These are phyloP conservation scores for Etheostoma cragini DNA, from an alignment of 2,113 vertebrate species.

Conservation along the genomic window DNA sequence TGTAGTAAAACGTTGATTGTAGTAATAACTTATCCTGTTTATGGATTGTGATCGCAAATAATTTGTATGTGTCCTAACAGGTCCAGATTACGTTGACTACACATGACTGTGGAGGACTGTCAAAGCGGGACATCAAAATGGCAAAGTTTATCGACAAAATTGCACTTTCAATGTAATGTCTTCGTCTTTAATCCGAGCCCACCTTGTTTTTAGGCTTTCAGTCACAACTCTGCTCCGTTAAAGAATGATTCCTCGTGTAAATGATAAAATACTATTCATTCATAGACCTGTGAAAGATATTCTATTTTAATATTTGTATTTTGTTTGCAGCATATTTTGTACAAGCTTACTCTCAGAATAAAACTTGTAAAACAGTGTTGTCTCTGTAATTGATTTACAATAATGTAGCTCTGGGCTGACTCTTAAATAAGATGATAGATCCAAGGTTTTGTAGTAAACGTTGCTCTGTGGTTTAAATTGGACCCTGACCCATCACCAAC, in stretches of 20 bases:
- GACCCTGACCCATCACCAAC: not conserved
- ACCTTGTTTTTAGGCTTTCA: not conserved
- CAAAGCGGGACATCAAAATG: slow-evolving; percentile 92
- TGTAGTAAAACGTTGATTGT: not conserved
- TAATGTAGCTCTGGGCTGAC: not conserved
- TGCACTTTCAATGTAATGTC: slow-evolving; percentile 73
- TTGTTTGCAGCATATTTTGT: slow-evolving; percentile 14
- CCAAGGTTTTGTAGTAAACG: slow-evolving; percentile 9
- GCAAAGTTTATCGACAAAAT: slow-evolving; percentile 96
- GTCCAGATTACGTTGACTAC: slow-evolving; percentile 96
- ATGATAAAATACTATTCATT: not conserved
- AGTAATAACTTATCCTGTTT: not conserved
- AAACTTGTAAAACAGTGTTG: not conserved
- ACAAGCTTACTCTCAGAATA: slow-evolving; percentile 26
- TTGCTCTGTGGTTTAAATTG: slow-evolving; percentile 13
- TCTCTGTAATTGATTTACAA: slow-evolving; percentile 7
- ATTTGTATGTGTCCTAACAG: slow-evolving; percentile 75
- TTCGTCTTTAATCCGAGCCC: not conserved
- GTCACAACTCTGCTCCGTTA: not conserved
- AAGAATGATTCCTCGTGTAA: not conserved
- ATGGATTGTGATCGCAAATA: not conserved
- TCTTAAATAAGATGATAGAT: not conserved
- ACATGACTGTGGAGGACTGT: slow-evolving; percentile 92
- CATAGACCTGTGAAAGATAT: not conserved
- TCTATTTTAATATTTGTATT: not conserved